phyloP scores from a whole-genome alignment of 2,888 invertebrate species.

The Drosophila colorata region DNA sequence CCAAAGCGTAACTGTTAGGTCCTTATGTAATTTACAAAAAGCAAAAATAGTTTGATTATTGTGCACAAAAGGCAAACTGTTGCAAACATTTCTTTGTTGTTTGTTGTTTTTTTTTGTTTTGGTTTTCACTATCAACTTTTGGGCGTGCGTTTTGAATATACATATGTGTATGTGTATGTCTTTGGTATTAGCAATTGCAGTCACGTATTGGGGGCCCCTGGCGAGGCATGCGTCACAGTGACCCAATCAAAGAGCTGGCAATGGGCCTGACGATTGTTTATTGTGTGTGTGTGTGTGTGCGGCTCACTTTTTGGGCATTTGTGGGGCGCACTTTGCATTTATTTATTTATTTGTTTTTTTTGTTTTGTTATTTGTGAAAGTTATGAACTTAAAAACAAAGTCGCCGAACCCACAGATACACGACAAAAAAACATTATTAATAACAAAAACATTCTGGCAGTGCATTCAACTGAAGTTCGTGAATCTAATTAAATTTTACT shows the following conservation, averaged over 20 bases:
- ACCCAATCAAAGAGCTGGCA: slow-evolving; percentile 42
- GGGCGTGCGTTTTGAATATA: slow-evolving; percentile 27
- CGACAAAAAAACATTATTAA: slow-evolving; percentile 17
- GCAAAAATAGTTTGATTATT: slow-evolving; percentile 29
- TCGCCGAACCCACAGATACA: slow-evolving; percentile 27
- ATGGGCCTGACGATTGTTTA: slow-evolving; percentile 34
- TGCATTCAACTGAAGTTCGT: slow-evolving; percentile 54
- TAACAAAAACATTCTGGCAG: slow-evolving; percentile 27
- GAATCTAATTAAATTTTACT: slow-evolving; percentile 38
- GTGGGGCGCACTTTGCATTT: slow-evolving; percentile 61
- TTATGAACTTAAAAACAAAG: slow-evolving; percentile 59
- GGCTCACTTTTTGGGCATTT: slow-evolving; percentile 50
- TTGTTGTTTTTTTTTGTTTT: slow-evolving; percentile 15
- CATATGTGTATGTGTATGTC: slow-evolving; percentile 4
- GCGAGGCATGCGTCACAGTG: slow-evolving; percentile 37
- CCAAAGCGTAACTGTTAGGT: neutral
- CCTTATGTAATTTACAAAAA: slow-evolving; percentile 47
- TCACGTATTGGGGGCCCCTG: slow-evolving; percentile 54
- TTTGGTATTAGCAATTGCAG: slow-evolving; percentile 41
- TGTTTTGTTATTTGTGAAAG: slow-evolving; percentile 54
- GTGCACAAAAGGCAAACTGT: slow-evolving; percentile 45
- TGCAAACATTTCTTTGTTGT: slow-evolving; percentile 41
- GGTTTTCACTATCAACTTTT: slow-evolving; percentile 22
- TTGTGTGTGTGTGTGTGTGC: slow-evolving; percentile 12
- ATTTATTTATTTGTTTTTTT: slow-evolving; percentile 15